A percentile compares a stretch with the other conserved stretches of the same genome.
phyloP scores from a whole-genome alignment of 2,797 vertebrate species.

The Otus scops region DNA sequence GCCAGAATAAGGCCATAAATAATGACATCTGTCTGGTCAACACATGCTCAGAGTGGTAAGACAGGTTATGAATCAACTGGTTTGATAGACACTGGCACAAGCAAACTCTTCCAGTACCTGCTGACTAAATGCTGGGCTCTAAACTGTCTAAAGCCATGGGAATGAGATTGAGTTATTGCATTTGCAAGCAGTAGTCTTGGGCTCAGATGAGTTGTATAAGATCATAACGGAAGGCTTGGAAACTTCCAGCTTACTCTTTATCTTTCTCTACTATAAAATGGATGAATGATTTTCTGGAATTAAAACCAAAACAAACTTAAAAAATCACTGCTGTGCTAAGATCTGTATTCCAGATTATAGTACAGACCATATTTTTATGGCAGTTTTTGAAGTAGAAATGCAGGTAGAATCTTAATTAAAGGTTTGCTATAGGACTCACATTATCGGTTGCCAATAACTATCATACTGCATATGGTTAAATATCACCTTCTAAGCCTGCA shows the following conservation, averaged over 20 bases:
- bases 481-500: constrained; percentile 4
- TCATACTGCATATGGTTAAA: constrained; percentile 21
- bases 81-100: not conserved
- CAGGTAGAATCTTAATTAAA: constrained; percentile 70
- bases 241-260: constrained; percentile 14
- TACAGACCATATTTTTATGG: constrained; percentile 61
- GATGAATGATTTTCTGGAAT: constrained; percentile 37
- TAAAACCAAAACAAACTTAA: constrained; percentile 56
- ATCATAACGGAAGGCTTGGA: constrained; percentile 15
- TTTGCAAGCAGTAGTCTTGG: not conserved
- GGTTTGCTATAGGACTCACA: not conserved
- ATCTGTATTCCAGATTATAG: constrained; percentile 49
- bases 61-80: not conserved
- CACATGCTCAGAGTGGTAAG: not conserved
- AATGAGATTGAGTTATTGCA: not conserved
- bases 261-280: constrained; percentile 38
- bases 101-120: not conserved
- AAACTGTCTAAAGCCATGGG: not conserved
- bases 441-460: constrained; percentile 19
- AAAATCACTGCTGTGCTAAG: constrained; percentile 40
- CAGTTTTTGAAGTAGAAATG: constrained; percentile 64
- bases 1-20: not conserved
- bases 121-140: not conserved
- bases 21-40: not conserved
- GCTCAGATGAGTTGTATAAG: not conserved